Conservation (phyloP, 2,113 vertebrate genomes). For the Aegithalos caudatus region DNA sequence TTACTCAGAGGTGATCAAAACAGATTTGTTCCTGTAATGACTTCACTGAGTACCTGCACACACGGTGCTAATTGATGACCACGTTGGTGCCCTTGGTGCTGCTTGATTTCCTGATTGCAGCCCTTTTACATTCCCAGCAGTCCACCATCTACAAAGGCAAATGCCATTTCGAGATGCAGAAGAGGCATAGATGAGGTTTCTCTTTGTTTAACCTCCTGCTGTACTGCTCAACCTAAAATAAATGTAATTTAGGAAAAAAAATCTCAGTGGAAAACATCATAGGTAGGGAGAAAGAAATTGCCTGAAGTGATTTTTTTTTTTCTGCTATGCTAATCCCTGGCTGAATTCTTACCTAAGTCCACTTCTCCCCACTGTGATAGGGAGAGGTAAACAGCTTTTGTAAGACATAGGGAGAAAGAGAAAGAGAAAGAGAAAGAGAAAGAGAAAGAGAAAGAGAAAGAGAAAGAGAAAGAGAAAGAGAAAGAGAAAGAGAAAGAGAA, state of each 20-base stretch:
- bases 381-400: background rate
- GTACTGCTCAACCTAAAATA: background rate
- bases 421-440: background rate
- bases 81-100: background rate
- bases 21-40: background rate
- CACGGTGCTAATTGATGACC: background rate
- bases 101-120: constrained; percentile 29
- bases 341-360: background rate
- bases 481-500: no score
- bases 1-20: background rate
- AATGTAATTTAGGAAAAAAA: background rate
- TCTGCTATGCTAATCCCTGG: background rate
- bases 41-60: background rate
- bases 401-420: background rate
- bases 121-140: constrained; percentile 30
- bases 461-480: no score
- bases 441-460: no score
- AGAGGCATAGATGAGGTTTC: background rate
- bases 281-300: background rate
- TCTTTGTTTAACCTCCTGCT: constrained; percentile 19
- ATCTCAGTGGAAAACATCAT: background rate
- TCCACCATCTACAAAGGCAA: background rate
- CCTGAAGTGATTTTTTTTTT: background rate
- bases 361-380: background rate
- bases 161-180: background rate